Evolutionary conservation across 2,113 vertebrate genomes (phyloP).

Genomic region (Chaenocephalus aceratus): DNA sequence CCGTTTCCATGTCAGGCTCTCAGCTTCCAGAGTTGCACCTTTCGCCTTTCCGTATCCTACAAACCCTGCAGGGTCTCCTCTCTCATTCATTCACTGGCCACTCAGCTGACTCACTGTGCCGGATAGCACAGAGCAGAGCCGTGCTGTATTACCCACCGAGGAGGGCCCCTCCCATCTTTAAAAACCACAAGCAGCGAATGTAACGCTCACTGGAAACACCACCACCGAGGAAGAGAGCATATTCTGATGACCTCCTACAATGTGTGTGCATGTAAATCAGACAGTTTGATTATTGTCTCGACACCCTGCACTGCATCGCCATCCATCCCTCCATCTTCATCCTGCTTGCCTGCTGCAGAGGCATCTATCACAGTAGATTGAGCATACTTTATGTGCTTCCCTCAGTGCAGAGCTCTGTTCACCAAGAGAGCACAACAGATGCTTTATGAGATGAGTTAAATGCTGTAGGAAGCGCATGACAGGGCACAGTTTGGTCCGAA

Average conservation of each 20-base stretch:
- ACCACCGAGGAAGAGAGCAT: conserved; percentile 29
- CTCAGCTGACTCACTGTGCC: conserved; percentile 76
- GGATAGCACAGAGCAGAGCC: conserved; percentile 56
- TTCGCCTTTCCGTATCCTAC: conserved; percentile 14
- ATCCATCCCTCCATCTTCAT: conserved; percentile 20
- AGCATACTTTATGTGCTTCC: not conserved
- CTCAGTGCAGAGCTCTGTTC: not conserved
- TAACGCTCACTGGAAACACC: conserved; percentile 48
- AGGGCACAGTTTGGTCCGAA: conserved; percentile 29
- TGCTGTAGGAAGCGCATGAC: conserved; percentile 31
- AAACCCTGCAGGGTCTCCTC: conserved; percentile 20
- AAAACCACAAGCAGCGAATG: conserved; percentile 47
- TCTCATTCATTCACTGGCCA: conserved; percentile 15
- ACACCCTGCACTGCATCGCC: conserved; percentile 34
- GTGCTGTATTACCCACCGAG: conserved; percentile 43
- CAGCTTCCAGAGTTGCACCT: conserved; percentile 10
- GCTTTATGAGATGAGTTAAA: conserved; percentile 25
- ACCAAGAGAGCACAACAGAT: not conserved
- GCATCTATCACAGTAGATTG: conserved; percentile 25
- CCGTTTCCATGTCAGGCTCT: conserved; percentile 55
- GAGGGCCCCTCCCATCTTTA: conserved; percentile 75
- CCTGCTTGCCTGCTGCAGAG: conserved; percentile 30
- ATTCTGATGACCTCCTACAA: conserved; percentile 43
- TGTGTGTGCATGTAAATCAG: conserved; percentile 12
- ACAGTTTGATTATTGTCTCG: conserved; percentile 43